Conservation (phyloP, 2,797 vertebrate genomes). For the Cuniculus paca region DNA sequence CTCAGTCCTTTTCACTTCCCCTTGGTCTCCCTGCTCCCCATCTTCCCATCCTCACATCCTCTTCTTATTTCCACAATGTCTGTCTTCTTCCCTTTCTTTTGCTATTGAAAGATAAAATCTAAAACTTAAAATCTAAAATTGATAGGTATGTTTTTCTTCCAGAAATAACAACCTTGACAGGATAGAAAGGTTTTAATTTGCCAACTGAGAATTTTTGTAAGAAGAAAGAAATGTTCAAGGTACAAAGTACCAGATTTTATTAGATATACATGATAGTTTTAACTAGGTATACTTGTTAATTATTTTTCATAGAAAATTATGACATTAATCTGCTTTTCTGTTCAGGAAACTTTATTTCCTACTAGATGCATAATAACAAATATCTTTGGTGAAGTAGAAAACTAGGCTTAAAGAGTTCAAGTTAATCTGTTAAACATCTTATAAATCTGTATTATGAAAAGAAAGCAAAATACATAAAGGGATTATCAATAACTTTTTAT, state of each 20-base stretch:
- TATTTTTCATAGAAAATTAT: conserved; percentile 17
- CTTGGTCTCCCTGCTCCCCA: neutral
- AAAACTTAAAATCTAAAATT: conserved; percentile 52
- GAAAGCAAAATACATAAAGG: neutral
- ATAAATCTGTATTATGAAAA: neutral
- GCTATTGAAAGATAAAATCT: neutral
- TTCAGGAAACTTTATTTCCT: neutral
- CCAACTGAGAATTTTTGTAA: conserved; percentile 12
- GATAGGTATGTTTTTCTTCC: neutral
- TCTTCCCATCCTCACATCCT: neutral
- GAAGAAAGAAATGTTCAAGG: neutral
- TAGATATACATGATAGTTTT: neutral
- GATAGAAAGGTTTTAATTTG: conserved; percentile 3
- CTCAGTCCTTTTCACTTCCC: neutral
- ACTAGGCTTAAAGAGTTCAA: neutral
- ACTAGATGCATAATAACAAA: neutral
- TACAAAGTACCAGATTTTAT: conserved; percentile 13
- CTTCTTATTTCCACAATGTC: neutral
- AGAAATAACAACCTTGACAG: neutral
- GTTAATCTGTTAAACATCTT: conserved; percentile 14
- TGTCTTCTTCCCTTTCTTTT: neutral
- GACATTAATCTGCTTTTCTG: neutral
- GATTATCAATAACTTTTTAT: neutral
- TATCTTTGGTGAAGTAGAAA: conserved; percentile 32
- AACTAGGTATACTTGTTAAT: neutral